phyloP scores from a whole-genome alignment of 2,888 invertebrate species.

The Drosophila suboccidentalis region DNA sequence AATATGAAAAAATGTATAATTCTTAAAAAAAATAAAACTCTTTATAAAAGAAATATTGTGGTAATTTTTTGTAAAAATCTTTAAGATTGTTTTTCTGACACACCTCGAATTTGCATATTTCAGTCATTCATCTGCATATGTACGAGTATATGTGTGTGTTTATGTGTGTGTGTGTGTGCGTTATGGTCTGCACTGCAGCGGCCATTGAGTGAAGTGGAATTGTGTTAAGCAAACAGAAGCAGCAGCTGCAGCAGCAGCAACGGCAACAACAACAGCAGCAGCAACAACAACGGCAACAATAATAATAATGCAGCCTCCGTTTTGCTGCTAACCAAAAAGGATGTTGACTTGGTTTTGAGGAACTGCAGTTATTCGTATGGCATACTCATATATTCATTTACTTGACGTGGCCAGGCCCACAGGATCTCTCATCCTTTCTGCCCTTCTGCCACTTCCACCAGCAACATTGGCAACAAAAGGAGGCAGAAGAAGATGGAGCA shows the following conservation, averaged over 20 bases:
- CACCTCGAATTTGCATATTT: slow-evolving; percentile 50
- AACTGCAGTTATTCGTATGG: slow-evolving; percentile 77
- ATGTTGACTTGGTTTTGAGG: slow-evolving; percentile 80
- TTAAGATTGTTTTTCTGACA: slow-evolving; percentile 4
- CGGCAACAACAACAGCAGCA: slow-evolving; percentile 13
- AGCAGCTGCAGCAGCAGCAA: slow-evolving; percentile 52
- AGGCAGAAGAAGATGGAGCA: slow-evolving; percentile 6
- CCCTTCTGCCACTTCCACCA: not conserved
- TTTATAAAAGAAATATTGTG: no score
- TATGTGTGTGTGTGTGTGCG: slow-evolving; percentile 14
- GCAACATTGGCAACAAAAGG: slow-evolving; percentile 13
- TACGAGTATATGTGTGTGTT: slow-evolving; percentile 13
- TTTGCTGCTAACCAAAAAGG: slow-evolving; percentile 75
- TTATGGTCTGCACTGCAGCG: slow-evolving; percentile 63
- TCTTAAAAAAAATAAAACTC: no score
- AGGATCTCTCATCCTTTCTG: slow-evolving; percentile 31
- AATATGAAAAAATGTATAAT: no score
- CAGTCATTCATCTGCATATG: slow-evolving; percentile 43
- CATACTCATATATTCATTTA: slow-evolving; percentile 78
- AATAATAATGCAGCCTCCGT: slow-evolving; percentile 53
- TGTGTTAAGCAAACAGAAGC: slow-evolving; percentile 76
- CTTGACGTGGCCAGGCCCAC: slow-evolving; percentile 67
- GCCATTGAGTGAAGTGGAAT: slow-evolving; percentile 77
- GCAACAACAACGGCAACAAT: slow-evolving; percentile 39
- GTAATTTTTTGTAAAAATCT: no score